phyloP scores from a whole-genome alignment of 2,797 vertebrate genomes.

The Macropus fuliginosus region DNA sequence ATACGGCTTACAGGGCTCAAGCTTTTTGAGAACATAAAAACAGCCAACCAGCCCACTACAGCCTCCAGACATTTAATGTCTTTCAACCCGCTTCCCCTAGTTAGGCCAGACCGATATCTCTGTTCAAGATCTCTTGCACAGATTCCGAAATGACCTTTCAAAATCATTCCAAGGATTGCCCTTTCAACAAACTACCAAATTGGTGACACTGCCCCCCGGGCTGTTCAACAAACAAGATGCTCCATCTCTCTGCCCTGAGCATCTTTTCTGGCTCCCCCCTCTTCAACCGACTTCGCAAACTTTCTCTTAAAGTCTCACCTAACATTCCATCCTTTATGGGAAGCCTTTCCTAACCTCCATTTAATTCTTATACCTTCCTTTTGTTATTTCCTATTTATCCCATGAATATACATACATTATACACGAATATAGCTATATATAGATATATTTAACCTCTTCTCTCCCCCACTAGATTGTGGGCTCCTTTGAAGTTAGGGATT shows the following conservation, averaged over 20 bases:
- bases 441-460: neutral
- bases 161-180: neutral
- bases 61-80: neutral
- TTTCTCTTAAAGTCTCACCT: neutral
- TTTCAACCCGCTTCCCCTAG: neutral
- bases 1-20: neutral
- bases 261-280: neutral
- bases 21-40: neutral
- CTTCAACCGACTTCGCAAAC: neutral
- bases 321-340: neutral
- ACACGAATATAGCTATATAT: neutral
- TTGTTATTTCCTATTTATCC: neutral
- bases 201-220: neutral
- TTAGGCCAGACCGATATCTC: neutral
- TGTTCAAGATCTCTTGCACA: neutral
- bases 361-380: neutral
- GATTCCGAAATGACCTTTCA: neutral
- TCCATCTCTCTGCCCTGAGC: neutral
- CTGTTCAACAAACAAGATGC: neutral
- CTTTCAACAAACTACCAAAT: neutral
- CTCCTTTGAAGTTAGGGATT: neutral
- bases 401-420: neutral
- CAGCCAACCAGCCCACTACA: neutral
- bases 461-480: neutral
- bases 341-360: neutral